These are phyloP conservation scores for Margaritifera margaritifera DNA, from an alignment of 2,888 invertebrate species.

Conservation along the genomic window DNA sequence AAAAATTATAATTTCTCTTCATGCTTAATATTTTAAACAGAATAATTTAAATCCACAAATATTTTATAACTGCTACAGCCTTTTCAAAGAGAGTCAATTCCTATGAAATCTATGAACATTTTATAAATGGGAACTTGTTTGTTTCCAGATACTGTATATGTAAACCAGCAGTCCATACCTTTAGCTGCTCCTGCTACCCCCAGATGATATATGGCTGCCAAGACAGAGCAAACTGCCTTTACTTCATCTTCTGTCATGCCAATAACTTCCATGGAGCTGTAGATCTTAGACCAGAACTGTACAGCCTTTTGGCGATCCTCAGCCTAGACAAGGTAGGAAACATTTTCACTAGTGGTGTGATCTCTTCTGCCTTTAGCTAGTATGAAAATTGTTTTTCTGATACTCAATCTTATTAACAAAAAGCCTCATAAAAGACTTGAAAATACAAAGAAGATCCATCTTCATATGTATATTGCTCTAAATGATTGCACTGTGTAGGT, in stretches of 20 bases:
- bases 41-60: not conserved
- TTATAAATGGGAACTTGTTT: no score
- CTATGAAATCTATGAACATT: no score
- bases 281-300: constrained; percentile 86
- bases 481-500: no score
- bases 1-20: no score
- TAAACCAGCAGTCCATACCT: constrained; percentile 51
- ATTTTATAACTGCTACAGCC: constrained; percentile 1
- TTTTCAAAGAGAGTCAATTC: no score
- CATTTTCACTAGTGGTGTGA: not conserved
- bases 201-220: constrained; percentile 95
- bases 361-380: no score
- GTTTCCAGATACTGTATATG: not conserved
- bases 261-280: constrained; percentile 84
- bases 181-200: constrained; percentile 80
- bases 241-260: constrained; percentile 86
- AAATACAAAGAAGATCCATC: no score
- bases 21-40: not conserved
- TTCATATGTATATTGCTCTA: no score
- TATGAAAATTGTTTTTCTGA: no score
- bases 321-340: constrained; percentile 71
- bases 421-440: no score
- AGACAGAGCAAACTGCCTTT: constrained; percentile 87
- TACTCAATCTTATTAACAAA: no score
- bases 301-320: constrained; percentile 87